phyloP scores from a whole-genome alignment of 2,888 invertebrate species.

The Protula sp. region DNA sequence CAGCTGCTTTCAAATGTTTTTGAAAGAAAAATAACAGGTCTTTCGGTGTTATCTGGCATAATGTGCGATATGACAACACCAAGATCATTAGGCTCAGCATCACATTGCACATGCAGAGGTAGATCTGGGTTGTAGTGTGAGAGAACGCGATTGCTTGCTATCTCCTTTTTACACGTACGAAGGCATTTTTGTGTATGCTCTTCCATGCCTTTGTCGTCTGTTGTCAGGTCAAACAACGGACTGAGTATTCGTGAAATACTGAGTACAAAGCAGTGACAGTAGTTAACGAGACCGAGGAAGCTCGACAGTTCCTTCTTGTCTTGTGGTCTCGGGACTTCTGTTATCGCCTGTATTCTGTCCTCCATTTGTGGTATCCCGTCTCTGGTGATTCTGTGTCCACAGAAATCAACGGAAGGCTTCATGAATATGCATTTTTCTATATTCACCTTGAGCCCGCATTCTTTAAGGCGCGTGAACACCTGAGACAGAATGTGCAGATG shows the following conservation, averaged over 20 bases:
- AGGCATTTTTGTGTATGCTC: too few species aligned
- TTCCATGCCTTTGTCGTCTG: too few species aligned
- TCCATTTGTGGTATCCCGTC: neutral
- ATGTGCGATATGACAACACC: too few species aligned
- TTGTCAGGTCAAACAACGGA: neutral
- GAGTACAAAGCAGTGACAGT: neutral
- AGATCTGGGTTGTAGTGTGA: neutral
- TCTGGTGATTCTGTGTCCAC: neutral
- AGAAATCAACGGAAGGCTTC: neutral
- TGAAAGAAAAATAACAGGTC: too few species aligned
- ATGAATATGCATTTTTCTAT: neutral
- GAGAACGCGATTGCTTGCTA: neutral
- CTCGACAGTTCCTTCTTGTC: neutral
- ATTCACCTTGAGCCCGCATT: neutral
- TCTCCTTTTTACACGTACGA: neutral
- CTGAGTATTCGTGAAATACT: neutral
- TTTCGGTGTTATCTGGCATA: too few species aligned
- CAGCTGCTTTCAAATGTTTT: constrained; percentile 5
- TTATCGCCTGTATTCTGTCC: neutral
- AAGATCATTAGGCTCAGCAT: neutral
- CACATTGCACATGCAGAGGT: neutral
- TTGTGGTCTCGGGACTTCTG: neutral
- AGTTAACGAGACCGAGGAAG: neutral
- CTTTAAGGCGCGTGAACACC: neutral
- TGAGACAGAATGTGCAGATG: neutral